Evolutionary conservation across 2,797 vertebrate genomes (phyloP).

Genomic region (Myotis planiceps): DNA sequence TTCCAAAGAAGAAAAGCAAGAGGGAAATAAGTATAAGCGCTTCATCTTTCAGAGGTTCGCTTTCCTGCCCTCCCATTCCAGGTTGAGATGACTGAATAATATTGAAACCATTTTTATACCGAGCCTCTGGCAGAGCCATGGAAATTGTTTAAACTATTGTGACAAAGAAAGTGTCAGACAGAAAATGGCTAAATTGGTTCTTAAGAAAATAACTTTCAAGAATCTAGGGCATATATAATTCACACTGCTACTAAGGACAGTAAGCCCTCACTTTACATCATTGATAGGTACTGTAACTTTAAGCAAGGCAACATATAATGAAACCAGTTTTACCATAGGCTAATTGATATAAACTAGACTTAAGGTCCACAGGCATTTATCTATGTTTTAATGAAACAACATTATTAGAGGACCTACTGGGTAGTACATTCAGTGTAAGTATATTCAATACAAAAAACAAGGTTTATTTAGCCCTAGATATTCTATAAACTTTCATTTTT

Average conservation of each 20-base stretch:
- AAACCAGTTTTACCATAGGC: neutral
- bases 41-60: neutral
- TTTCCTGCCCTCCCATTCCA: neutral
- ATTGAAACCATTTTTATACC: neutral
- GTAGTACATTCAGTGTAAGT: neutral
- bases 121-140: neutral
- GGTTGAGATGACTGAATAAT: neutral
- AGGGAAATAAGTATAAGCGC: neutral
- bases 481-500: neutral
- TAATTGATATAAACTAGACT: neutral
- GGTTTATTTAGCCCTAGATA: neutral
- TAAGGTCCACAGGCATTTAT: neutral
- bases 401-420: neutral
- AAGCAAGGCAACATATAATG: neutral
- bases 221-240: neutral
- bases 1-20: conserved; percentile 27
- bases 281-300: neutral
- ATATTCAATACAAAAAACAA: neutral
- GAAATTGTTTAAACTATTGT: neutral
- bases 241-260: neutral
- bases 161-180: neutral
- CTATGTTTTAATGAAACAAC: neutral
- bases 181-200: neutral
- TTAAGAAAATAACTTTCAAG: conserved; percentile 15
- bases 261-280: neutral